Evolutionary conservation across 2,888 invertebrate genomes (phyloP).

Genomic region (Hipparchia semele): DNA sequence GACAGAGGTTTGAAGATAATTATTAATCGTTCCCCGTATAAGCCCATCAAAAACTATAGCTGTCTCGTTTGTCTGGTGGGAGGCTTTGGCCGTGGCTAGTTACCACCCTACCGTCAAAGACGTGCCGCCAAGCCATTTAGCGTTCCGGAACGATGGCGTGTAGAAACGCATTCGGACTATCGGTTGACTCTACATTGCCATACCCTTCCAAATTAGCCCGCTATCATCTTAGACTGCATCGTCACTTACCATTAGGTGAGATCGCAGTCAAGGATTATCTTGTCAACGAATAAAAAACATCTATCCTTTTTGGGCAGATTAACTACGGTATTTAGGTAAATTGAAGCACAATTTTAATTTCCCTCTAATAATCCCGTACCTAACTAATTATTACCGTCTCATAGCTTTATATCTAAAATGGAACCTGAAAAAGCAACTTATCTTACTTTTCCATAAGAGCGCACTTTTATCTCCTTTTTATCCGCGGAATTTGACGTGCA

Average conservation of each 20-base stretch:
- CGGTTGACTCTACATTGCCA: too few relatives aligned
- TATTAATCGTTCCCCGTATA: background rate
- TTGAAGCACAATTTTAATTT: background rate
- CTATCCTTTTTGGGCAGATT: background rate
- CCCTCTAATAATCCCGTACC: background rate
- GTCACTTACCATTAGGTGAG: too few relatives aligned
- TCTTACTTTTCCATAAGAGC: conserved; percentile 42
- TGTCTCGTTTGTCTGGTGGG: too few relatives aligned
- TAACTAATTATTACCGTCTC: conserved; percentile 5
- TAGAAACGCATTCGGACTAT: too few relatives aligned
- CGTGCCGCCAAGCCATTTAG: too few relatives aligned
- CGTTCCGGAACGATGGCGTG: too few relatives aligned
- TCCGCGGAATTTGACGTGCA: conserved; percentile 42
- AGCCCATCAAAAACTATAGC: too few relatives aligned
- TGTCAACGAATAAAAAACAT: background rate
- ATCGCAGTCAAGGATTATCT: too few relatives aligned
- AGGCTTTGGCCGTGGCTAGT: too few relatives aligned
- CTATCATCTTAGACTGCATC: too few relatives aligned
- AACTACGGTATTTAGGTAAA: background rate
- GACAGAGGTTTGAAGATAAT: background rate
- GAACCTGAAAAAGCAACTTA: conserved; percentile 32
- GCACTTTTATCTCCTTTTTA: conserved; percentile 40
- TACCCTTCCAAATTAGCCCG: too few relatives aligned
- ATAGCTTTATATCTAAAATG: conserved; percentile 23
- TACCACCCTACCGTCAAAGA: too few relatives aligned